These are phyloP conservation scores for Verasper variegatus DNA, from an alignment of 2,113 vertebrate species.

Conservation along the genomic window DNA sequence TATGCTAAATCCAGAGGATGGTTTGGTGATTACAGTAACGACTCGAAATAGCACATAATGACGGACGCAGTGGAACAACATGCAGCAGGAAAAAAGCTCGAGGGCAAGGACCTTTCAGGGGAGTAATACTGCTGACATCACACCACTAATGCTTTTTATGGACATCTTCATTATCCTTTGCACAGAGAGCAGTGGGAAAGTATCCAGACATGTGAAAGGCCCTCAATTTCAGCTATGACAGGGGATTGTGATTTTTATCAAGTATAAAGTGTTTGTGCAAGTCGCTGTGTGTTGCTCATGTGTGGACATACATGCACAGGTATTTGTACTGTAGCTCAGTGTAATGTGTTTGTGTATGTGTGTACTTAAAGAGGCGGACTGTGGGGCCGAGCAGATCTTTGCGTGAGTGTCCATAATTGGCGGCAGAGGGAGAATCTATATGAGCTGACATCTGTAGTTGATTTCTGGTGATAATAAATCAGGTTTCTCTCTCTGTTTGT, in stretches of 20 bases:
- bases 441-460: conserved; percentile 88
- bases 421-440: conserved; percentile 81
- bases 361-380: conserved; percentile 40
- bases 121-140: conserved; percentile 65
- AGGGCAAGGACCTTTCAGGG: conserved; percentile 47
- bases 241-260: background rate
- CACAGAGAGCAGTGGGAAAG: conserved; percentile 14
- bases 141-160: conserved; percentile 58
- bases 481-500: conserved; percentile 83
- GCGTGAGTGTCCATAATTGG: conserved; percentile 90
- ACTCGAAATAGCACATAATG: conserved; percentile 74
- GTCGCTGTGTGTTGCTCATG: background rate
- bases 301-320: conserved; percentile 38
- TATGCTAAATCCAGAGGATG: conserved; percentile 69
- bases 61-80: conserved; percentile 62
- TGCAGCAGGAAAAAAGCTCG: conserved; percentile 62
- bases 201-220: conserved; percentile 34
- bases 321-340: background rate
- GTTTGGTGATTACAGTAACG: conserved; percentile 74
- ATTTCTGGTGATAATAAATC: conserved; percentile 92
- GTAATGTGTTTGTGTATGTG: conserved; percentile 4
- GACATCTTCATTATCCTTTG: conserved; percentile 58
- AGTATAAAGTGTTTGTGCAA: background rate
- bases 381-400: conserved; percentile 72
- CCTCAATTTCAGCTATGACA: background rate